Base-by-base conservation (phyloP, 92 coral and sea anemone genomes). In the Meandrina meandrites region DNA sequence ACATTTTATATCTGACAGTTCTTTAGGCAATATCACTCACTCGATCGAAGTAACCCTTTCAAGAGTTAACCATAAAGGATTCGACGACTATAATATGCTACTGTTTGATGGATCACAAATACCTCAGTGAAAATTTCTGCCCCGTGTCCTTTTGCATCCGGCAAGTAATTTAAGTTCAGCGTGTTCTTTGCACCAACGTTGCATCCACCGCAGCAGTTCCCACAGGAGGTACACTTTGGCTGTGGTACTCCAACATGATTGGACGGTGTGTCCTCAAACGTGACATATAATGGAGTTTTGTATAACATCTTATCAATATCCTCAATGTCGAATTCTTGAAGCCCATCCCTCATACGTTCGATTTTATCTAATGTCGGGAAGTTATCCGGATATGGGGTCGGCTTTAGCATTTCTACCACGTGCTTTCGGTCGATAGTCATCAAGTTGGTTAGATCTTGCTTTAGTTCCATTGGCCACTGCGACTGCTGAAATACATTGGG, bases 101-200 rank as follows among this genome's bases (percentile, higher is more conserved):
- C 6, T 6, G 6, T 40, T 40, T 40, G 45, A 6, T 40, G 6
- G 45, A 40, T 40, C 45, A 40, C 6, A 57, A 60, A 31, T 81
- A 92, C 95, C 91, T 92, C 92, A 0, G 93, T 87, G 32, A 69
- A 92, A 17, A 92, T 56, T 53, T 90, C 93, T 1, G 95, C 95
- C 34, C 95, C 95, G 27, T 90, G 90, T 0, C 91, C 93, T 22
- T 82, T 92, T 0, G 93, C 93, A 79, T 92, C 93, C n/a, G 95
- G 89, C 58, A 92, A 81, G 47, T 92, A 92, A 73, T 92, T 92
- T 87, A 92, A 60, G 69, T 84, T 90, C 48, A 92, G 31, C 27
- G 95, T 90, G 84, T 92, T 92, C 47, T 92, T 92, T 3, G 95
- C 91, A 14, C 95, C 95, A 36, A 92, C 95, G 30, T 92, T 92